Base-by-base conservation (phyloP, 2,888 invertebrate genomes). In the Eupithecia subumbrata region DNA sequence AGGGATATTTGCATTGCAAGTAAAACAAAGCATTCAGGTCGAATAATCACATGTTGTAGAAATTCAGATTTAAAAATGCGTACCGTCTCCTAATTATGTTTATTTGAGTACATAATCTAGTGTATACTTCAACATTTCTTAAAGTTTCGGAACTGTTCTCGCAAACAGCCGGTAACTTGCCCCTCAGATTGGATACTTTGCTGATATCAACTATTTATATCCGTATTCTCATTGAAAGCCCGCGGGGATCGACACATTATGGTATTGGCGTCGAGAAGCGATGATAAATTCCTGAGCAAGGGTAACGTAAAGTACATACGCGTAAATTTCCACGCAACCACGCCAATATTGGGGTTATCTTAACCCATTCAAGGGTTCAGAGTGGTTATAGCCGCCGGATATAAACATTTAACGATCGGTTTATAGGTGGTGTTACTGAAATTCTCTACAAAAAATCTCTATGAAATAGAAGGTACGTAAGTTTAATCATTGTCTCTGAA, bases 181-280 rank as follows among this genome's bases (percentile, higher is more conserved):
- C 11, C 69, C 72, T 30, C 56, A 69, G n/a, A 18, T 56, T 45
- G 40, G 68, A 75, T 71, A 68, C 71, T 75, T 68, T 68, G 68
- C 72, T 68, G 60, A 64, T 76, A 67, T 67, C 22, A 22, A 69
- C 67, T 77, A 74, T 72, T 77, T 77, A 76, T 77, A 74, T 56
- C 71, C 34, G 63, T 66, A 45, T 74, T 48, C 72, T 60, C 66
- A 72, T 74, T 72, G 69, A 25, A 74, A 69, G 66, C 74, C 72
- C 43, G 69, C 72, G 67, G 72, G 69, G 63, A 70, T 74, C 77
- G 72, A 72, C 76, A 69, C 70, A 72, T 74, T 77, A 70, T 67
- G 73, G 63, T 66, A 64, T n/a, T 34, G 63, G 25, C 71, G 69
- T 34, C 25, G 71, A 66, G 37, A 37, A 37, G 68, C 64, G 52